Evolutionary conservation across 2,888 invertebrate genomes (phyloP), one percentile per base, ranked within the genome.

Genomic region (Empis stercorea): DNA sequence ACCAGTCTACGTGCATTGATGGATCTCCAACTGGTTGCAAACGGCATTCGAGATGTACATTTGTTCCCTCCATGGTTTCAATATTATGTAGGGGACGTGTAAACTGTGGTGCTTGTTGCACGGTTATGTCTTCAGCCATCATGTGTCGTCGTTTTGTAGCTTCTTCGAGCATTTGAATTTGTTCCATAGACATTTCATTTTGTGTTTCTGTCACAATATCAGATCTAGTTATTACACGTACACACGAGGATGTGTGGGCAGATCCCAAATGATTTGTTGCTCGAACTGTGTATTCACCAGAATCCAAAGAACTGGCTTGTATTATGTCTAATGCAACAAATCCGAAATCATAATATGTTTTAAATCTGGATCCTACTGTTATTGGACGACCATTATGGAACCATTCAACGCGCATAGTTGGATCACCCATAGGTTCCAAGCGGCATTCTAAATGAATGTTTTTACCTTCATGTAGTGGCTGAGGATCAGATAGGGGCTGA

Each of bases 311-410:
- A 47, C 88, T 92, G 16, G 91, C 85, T 63, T 94, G 89, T 52
- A 94, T 80, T 50, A 99, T 93, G 61, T 97, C 97, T 56, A 99
- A 72, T 34, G 96, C 93, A 46, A 97, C 93, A 65, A 91, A 95
- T 15, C 97, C 97, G 66, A 97, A 97, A 64, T 99, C 97, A 61
- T 93, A 88, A 65, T 93, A 91, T 20, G 94, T 93, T 63, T 84
- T 82, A 74, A 94, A 96, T 61, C 96, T 80, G 41, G 91, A 91
- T 39, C 89, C 91, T 36, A 91, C 85, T 30, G 92, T 89, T 14
- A 88, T 81, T 10, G 88, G 79, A 60, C 81, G 80, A 27, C 93
- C 95, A 68, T 97, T 94, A 61, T 88, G 91, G 78, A 86, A 93
- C 94, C 93, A 94, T 70, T 92, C 88, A 1, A 93, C 92, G 59